These are phyloP conservation scores for Synanthedon formicaeformis DNA, from an alignment of 2,888 invertebrate species.

Conservation along the genomic window DNA sequence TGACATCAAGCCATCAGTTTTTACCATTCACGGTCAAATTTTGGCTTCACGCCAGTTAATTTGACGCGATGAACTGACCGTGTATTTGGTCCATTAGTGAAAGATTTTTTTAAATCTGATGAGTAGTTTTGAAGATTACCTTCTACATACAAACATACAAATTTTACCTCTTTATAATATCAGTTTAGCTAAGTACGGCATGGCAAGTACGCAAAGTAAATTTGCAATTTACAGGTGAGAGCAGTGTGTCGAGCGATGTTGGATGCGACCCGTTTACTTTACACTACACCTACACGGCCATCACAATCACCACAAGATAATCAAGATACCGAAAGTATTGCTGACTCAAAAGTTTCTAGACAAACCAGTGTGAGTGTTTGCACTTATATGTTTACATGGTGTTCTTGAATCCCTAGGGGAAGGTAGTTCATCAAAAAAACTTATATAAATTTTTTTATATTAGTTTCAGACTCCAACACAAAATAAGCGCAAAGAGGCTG, in stretches of 20 bases:
- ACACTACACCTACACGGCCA: slow-evolving; percentile 63
- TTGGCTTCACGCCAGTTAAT: no score
- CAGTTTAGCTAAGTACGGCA: background rate
- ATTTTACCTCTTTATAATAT: background rate
- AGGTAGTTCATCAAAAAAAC: no score
- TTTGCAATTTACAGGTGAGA: slow-evolving; percentile 37
- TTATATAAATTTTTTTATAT: slow-evolving; percentile 1
- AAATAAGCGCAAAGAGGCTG: slow-evolving; percentile 75
- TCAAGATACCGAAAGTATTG: slow-evolving; percentile 64
- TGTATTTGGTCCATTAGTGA: no score
- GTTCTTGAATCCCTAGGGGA: no score
- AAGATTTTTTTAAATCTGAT: no score
- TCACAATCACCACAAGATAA: slow-evolving; percentile 65
- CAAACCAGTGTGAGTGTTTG: slow-evolving; percentile 31
- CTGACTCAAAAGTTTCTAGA: slow-evolving; percentile 56
- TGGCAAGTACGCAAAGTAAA: slow-evolving; percentile 1
- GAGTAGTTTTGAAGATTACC: no score
- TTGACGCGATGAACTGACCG: no score
- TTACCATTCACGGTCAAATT: no score
- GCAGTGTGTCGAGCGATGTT: slow-evolving; percentile 82
- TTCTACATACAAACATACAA: no score
- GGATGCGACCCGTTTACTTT: slow-evolving; percentile 81
- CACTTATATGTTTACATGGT: background rate
- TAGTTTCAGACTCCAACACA: slow-evolving; percentile 64
- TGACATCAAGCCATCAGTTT: no score